Evolutionary conservation across 2,888 invertebrate genomes (phyloP).

Genomic region (Sphinx pinastri): DNA sequence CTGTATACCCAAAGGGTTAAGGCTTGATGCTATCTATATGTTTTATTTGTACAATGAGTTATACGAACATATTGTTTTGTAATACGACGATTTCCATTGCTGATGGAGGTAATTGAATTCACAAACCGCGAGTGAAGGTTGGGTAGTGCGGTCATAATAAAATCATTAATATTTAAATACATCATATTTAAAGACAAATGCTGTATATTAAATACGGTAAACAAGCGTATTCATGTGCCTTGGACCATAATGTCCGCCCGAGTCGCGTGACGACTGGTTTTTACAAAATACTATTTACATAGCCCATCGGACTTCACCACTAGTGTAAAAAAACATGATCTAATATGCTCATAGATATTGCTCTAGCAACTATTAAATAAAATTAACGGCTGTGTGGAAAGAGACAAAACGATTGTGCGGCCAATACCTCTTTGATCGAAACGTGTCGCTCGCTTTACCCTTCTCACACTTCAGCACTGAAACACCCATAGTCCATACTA

Average conservation of each 20-base stretch:
- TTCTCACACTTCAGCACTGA: too few species aligned
- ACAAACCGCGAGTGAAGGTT: background rate
- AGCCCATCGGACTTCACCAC: background rate
- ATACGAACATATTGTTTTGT: background rate
- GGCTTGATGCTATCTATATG: too few species aligned
- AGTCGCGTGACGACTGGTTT: background rate
- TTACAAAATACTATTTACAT: background rate
- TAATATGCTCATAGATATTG: too few species aligned
- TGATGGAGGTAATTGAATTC: background rate
- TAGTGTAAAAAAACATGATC: too few species aligned
- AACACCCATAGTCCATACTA: too few species aligned
- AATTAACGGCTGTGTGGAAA: too few species aligned
- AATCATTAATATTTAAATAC: background rate
- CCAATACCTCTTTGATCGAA: too few species aligned
- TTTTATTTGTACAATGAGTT: background rate
- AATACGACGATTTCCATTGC: background rate
- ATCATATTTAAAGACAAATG: background rate
- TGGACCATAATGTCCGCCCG: background rate
- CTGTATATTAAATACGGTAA: background rate
- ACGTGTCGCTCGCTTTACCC: too few species aligned
- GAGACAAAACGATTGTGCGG: too few species aligned
- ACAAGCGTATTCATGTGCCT: background rate
- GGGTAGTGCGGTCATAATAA: background rate
- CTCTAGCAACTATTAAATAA: too few species aligned
- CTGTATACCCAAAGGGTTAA: too few species aligned